Percentiles rank a stretch among this genome's conserved stretches.
Conservation (phyloP, 2,113 vertebrate genomes). For the Cathartes aura region DNA sequence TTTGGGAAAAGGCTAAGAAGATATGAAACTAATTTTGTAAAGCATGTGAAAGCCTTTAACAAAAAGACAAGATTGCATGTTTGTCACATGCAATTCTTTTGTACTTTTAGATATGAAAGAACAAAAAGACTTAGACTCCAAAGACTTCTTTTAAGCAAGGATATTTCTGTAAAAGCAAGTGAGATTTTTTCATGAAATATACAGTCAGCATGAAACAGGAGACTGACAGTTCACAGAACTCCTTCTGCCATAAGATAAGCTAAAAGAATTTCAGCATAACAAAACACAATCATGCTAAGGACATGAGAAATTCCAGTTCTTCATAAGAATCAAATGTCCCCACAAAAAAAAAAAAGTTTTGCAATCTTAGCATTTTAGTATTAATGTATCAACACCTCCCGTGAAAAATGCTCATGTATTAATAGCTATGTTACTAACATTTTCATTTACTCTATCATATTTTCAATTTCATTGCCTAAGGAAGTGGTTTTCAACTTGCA, state of each 20-base stretch:
- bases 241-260: neutral
- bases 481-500: neutral
- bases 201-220: neutral
- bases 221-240: neutral
- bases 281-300: neutral
- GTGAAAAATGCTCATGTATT: neutral
- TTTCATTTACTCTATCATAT: neutral
- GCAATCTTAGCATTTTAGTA: neutral
- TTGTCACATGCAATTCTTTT: neutral
- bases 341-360: neutral
- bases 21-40: neutral
- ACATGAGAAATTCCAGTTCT: neutral
- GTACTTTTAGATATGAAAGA: neutral
- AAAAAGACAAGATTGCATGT: neutral
- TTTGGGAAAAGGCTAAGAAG: neutral
- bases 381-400: neutral
- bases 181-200: neutral
- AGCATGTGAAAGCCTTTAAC: neutral
- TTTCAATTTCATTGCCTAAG: neutral
- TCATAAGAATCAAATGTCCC: neutral
- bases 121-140: neutral
- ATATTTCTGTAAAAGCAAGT: neutral
- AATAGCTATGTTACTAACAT: neutral
- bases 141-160: neutral
- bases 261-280: neutral